phyloP scores from a whole-genome alignment of 2,113 vertebrate genomes.

The Cygnus buccinator region DNA sequence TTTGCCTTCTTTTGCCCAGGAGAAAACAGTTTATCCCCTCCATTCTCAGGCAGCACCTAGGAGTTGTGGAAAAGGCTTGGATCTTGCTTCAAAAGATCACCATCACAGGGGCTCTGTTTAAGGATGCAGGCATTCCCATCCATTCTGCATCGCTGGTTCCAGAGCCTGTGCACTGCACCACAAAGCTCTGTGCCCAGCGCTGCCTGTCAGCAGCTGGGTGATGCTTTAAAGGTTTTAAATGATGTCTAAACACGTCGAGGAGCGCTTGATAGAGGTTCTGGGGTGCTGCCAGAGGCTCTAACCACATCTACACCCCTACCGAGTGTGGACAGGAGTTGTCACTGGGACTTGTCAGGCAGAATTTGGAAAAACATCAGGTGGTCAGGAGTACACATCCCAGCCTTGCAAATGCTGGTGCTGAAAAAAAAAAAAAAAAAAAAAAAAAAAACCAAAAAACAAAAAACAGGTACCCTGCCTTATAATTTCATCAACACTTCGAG shows the following conservation, averaged over 20 bases:
- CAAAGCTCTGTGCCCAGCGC: background rate
- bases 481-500: background rate
- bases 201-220: rapidly evolving
- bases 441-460: background rate
- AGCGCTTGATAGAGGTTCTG: background rate
- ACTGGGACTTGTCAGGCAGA: background rate
- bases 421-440: background rate
- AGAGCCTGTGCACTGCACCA: background rate
- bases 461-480: background rate
- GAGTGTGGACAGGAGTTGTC: background rate
- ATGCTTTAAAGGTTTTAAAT: background rate
- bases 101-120: background rate
- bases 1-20: background rate
- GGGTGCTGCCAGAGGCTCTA: background rate
- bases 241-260: rapidly evolving
- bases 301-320: background rate
- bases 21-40: background rate
- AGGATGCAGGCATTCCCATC: background rate
- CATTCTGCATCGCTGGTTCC: background rate
- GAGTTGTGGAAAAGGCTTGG: background rate
- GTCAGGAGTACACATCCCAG: background rate
- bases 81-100: background rate
- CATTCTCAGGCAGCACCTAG: background rate
- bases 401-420: background rate
- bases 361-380: background rate